These are phyloP conservation scores for Cairina moschata DNA, from an alignment of 2,113 vertebrate genomes.

Conservation along the genomic window DNA sequence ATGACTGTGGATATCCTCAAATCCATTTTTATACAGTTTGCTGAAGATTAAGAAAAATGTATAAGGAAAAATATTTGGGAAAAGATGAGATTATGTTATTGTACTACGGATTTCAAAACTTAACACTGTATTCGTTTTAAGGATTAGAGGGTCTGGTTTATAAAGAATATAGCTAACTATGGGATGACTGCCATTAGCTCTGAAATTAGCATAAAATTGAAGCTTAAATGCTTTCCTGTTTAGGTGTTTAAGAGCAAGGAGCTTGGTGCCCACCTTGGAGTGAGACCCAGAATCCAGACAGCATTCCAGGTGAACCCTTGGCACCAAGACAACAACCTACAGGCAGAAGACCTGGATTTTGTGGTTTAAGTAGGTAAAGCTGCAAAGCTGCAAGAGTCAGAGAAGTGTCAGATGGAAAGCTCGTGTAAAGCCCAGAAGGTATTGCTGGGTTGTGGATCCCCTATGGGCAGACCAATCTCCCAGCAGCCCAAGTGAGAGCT, in stretches of 20 bases:
- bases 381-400: not conserved
- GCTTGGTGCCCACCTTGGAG: not conserved
- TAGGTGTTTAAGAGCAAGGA: not conserved
- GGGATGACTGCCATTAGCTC: not conserved
- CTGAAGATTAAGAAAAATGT: constrained; percentile 62
- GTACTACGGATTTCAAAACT: not conserved
- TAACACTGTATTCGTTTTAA: not conserved
- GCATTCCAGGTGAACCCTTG: not conserved
- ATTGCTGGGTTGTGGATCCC: not conserved
- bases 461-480: not conserved
- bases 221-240: not conserved
- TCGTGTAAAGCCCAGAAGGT: not conserved
- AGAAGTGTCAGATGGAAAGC: not conserved
- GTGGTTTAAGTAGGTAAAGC: not conserved
- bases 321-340: not conserved
- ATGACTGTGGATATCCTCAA: constrained; percentile 87
- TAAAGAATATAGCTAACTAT: not conserved
- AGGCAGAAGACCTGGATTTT: not conserved
- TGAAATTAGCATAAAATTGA: not conserved
- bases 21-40: constrained; percentile 89
- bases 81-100: not conserved
- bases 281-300: not conserved
- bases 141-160: not conserved
- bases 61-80: constrained; percentile 11
- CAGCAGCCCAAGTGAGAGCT: not conserved